Conservation (phyloP, 2,888 invertebrate species). For the Mimachlamys varia region DNA sequence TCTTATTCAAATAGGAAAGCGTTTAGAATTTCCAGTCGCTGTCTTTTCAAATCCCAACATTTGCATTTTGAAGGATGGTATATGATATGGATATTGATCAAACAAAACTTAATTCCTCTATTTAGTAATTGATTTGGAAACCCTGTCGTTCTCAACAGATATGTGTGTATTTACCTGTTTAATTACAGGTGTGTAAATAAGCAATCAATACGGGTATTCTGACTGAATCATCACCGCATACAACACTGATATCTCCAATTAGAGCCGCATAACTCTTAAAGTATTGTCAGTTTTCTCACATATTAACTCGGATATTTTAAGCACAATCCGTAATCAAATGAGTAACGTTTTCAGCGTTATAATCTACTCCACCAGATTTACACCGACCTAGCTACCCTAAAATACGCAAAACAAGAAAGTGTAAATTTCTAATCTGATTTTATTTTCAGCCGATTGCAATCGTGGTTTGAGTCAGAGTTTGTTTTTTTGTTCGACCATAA, state of each 20-base stretch:
- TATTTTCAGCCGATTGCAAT: not conserved
- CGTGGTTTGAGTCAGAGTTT: not conserved
- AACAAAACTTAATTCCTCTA: not conserved
- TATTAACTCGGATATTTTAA: too few relatives aligned
- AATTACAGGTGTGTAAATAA: constrained; percentile 5
- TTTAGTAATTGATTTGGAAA: constrained; percentile 4
- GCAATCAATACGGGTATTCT: not conserved
- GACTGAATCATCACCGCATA: not conserved
- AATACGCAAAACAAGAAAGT: not conserved
- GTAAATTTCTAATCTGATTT: not conserved
- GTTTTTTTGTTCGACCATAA: not conserved
- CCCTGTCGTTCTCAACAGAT: constrained; percentile 22
- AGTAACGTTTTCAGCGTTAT: not conserved
- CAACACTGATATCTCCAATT: not conserved
- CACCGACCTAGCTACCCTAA: not conserved
- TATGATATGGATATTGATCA: not conserved
- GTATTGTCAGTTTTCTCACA: too few relatives aligned
- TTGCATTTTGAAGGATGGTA: not conserved
- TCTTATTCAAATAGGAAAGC: not conserved
- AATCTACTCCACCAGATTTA: not conserved
- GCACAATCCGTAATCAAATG: too few relatives aligned
- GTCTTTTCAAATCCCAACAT: not conserved
- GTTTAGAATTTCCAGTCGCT: not conserved
- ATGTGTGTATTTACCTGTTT: not conserved
- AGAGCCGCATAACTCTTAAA: not conserved